Evolutionary conservation across 2,888 invertebrate species (phyloP).

Genomic region (Andrena haemorrhoa): DNA sequence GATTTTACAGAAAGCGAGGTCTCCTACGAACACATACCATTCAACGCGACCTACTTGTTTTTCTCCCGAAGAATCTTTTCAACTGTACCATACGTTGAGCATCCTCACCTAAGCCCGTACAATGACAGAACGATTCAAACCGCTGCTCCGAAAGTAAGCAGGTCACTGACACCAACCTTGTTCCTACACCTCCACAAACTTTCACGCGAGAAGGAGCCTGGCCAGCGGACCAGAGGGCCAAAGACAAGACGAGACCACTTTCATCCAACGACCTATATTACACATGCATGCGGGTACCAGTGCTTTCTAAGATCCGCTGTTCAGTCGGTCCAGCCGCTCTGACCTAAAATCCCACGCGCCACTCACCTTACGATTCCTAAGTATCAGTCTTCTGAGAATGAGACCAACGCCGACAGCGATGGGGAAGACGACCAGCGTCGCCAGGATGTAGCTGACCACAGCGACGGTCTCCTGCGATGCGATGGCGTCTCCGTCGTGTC

Average conservation of each 20-base stretch:
- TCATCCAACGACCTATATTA: slow-evolving; percentile 53
- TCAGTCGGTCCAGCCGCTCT: too few relatives aligned
- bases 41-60: too few relatives aligned
- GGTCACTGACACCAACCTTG: slow-evolving; percentile 53
- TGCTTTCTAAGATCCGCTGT: slow-evolving; percentile 58
- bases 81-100: neutral
- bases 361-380: slow-evolving; percentile 84
- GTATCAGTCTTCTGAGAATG: slow-evolving; percentile 84
- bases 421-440: slow-evolving; percentile 84
- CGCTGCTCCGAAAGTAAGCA: slow-evolving; percentile 22
- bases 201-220: slow-evolving; percentile 46
- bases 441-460: slow-evolving; percentile 84
- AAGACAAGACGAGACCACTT: slow-evolving; percentile 50
- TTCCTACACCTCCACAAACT: slow-evolving; percentile 54
- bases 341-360: slow-evolving; percentile 5
- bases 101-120: neutral
- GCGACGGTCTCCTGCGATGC: slow-evolving; percentile 83
- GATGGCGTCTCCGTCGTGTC: slow-evolving; percentile 82
- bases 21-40: too few relatives aligned
- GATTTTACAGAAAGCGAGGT: too few relatives aligned
- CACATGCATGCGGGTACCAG: neutral
- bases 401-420: slow-evolving; percentile 84
- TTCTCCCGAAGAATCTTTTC: too few relatives aligned
- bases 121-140: neutral
- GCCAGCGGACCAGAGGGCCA: slow-evolving; percentile 24